Base-by-base conservation (phyloP, 2,888 invertebrate species). In the Troides helena region DNA sequence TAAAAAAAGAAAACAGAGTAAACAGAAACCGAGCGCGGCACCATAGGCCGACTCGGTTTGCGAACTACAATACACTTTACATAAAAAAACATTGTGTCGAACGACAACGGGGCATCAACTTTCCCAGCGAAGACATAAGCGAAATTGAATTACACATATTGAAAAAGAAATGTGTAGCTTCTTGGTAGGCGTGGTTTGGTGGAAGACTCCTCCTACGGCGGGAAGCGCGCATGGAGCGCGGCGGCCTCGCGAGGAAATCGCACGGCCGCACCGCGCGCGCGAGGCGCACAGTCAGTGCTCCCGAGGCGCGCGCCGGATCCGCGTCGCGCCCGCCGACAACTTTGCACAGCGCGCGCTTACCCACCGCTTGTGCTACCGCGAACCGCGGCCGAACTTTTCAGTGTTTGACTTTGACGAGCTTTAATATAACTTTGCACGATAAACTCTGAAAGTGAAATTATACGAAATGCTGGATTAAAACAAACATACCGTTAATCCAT, bases 71-170 rank as follows among this genome's bases (percentile, higher is more conserved):
- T 91, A 90, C 90, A 92, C 90, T 92, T 92, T 90, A 92, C 92
- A 92, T 91, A 92, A 92, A 92, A 90, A 92, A 92, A 92, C 92
- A 92, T 90, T 91, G 89, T 89, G 91, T 89, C 90, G 86, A 91
- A 92, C 90, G 92, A 91, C 92, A 92, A 90, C 91, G 88, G 89
- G 88, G 90, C 91, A 91, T 92, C 92, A 92, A 92, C 90, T 92
- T 92, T 90, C 90, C 91, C 90, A 90, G 92, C 92, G 90, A 92
- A 92, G 92, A 92, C 92, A 92, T 92, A 92, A 92, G 91, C 91
- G 90, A 92, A 92, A 92, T 92, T 92, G 92, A 92, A 92, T 92
- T 92, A 92, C 92, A 92, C 91, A 91, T 92, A 92, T 92, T 92
- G 92, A 92, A 92, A 92, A 92, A 92, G 92, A 92, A 92, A 92